Evolutionary conservation across 2,888 invertebrate genomes (phyloP).

Genomic region (Nasonia oneida): DNA sequence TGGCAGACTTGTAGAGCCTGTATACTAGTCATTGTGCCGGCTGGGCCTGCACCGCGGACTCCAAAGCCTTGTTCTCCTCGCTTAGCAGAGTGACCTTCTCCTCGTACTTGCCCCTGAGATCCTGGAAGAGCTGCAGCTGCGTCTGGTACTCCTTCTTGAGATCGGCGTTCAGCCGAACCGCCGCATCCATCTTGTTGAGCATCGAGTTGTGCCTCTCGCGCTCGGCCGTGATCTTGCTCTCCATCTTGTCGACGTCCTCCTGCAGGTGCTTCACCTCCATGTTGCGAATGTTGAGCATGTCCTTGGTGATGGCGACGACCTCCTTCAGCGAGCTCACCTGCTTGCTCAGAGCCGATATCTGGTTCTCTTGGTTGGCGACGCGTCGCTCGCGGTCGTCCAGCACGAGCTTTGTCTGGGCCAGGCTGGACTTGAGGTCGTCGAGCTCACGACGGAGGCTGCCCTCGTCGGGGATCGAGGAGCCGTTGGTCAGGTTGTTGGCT

Average conservation of each 20-base stretch:
- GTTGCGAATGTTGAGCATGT: conserved; percentile 88
- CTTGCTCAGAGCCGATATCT: conserved; percentile 86
- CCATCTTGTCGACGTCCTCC: conserved; percentile 86
- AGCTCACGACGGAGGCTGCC: conserved; percentile 68
- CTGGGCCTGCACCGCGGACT: conserved; percentile 64
- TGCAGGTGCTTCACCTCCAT: conserved; percentile 89
- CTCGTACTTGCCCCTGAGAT: conserved; percentile 85
- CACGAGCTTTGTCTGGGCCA: conserved; percentile 71
- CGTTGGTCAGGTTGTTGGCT: neutral
- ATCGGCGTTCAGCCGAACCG: conserved; percentile 87
- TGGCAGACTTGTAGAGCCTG: conserved; percentile 53
- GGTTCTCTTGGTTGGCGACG: conserved; percentile 85
- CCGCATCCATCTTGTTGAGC: conserved; percentile 86
- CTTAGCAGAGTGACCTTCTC: conserved; percentile 83
- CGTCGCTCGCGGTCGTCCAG: conserved; percentile 72
- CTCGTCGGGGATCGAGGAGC: conserved; percentile 53
- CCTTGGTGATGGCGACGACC: conserved; percentile 90
- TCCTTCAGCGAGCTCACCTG: conserved; percentile 90
- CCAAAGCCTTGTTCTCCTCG: conserved; percentile 79
- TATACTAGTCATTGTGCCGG: conserved; percentile 62
- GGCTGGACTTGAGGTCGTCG: conserved; percentile 70
- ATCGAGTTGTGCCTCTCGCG: conserved; percentile 86
- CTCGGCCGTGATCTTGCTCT: conserved; percentile 86
- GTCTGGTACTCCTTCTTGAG: conserved; percentile 89
- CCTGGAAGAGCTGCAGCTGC: conserved; percentile 87